phyloP scores from a whole-genome alignment of 2,113 vertebrate genomes.

The Rhea americana region DNA sequence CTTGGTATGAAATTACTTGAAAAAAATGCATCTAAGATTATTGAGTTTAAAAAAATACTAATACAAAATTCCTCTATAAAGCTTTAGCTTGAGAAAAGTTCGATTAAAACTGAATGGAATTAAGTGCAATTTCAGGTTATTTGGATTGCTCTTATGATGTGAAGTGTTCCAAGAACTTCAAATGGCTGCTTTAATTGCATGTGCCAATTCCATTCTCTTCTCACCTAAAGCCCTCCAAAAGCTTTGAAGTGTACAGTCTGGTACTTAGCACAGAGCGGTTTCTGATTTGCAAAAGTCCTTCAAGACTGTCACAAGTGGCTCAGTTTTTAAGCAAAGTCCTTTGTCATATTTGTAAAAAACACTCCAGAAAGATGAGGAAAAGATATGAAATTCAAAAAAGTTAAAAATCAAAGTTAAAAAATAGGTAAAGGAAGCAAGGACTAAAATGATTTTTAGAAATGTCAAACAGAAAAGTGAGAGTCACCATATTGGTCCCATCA shows the following conservation, averaged over 20 bases:
- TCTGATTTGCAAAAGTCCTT: constrained; percentile 52
- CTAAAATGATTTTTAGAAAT: background rate
- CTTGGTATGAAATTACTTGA: background rate
- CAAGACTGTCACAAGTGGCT: background rate
- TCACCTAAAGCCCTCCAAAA: constrained; percentile 54
- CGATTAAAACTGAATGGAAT: background rate
- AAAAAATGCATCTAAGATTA: background rate
- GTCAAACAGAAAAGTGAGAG: background rate
- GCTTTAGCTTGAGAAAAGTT: background rate
- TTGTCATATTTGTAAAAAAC: background rate
- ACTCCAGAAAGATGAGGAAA: background rate
- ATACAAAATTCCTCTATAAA: background rate
- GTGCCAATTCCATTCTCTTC: constrained; percentile 25
- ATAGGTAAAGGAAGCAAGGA: background rate
- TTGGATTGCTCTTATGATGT: constrained; percentile 35
- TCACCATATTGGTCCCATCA: background rate
- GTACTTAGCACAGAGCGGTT: constrained; percentile 28
- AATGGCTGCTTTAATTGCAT: constrained; percentile 15
- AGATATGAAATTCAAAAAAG: background rate
- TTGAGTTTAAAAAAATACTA: constrained; percentile 11
- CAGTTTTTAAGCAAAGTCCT: background rate
- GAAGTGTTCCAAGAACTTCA: constrained; percentile 46
- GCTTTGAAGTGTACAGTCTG: constrained; percentile 55
- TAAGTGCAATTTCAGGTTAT: constrained; percentile 14
- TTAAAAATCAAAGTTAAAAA: background rate